phyloP scores from a whole-genome alignment of 1,140 invertebrate species.

The Melipona quadrifasciata region DNA sequence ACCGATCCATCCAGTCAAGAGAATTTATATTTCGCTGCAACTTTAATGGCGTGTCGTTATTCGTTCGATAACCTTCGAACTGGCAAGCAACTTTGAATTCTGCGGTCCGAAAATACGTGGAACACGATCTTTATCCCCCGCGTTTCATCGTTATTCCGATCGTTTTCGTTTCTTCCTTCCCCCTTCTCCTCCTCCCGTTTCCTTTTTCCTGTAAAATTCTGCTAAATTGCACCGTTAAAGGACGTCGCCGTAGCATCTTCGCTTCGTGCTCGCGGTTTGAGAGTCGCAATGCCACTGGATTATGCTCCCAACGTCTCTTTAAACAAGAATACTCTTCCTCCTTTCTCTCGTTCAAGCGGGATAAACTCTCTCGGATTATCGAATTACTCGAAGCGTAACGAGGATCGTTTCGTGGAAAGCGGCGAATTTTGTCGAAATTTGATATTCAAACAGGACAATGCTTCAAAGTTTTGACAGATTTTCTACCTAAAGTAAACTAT shows the following conservation, averaged over 20 bases:
- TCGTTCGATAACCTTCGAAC: neutral
- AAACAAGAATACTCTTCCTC: neutral
- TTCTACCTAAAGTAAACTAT: too few species aligned
- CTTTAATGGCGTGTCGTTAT: conserved; percentile 20
- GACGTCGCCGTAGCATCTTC: neutral
- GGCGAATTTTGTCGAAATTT: too few species aligned
- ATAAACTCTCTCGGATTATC: neutral
- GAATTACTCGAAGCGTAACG: neutral
- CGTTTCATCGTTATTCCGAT: neutral
- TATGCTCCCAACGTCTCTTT: neutral
- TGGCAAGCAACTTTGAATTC: neutral
- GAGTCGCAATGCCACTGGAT: neutral
- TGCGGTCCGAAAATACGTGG: conserved; percentile 7
- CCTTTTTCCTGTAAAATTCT: neutral
- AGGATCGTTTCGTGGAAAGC: neutral
- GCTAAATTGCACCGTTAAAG: conserved; percentile 27
- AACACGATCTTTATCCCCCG: neutral
- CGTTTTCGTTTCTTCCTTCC: neutral
- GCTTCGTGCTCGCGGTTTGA: neutral
- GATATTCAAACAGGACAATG: too few species aligned
- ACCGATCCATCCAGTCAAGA: neutral
- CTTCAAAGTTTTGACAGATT: too few species aligned
- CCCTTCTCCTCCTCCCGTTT: neutral
- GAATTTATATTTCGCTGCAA: conserved; percentile 10
- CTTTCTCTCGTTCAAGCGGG: neutral